Conservation (phyloP, 2,797 vertebrate species). For the Erethizon dorsatum region DNA sequence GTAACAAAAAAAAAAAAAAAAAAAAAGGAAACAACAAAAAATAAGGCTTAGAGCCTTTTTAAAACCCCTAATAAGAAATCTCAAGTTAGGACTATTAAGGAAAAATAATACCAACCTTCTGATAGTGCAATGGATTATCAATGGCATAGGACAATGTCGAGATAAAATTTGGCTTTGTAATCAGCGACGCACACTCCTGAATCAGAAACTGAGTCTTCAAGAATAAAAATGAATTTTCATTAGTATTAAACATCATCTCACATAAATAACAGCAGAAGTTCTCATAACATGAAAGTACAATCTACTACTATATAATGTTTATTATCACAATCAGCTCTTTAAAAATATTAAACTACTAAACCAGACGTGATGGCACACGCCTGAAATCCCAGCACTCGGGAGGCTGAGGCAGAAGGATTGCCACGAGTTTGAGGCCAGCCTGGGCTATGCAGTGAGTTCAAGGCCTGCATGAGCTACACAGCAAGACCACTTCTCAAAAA, state of each 20-base stretch:
- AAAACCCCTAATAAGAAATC: not conserved
- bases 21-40: not conserved
- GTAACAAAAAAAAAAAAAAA: not conserved
- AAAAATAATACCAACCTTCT: conserved; percentile 94
- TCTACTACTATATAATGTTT: not conserved
- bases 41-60: not conserved
- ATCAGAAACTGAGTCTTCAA: conserved; percentile 99
- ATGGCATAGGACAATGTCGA: conserved; percentile 99
- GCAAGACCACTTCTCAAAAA: not conserved
- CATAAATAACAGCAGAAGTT: not conserved
- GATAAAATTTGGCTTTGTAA: conserved; percentile 99
- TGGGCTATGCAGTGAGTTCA: not conserved
- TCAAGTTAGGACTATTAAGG: conserved; percentile 40
- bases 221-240: conserved; percentile 74
- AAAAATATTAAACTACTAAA: conserved; percentile 47
- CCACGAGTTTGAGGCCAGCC: not conserved
- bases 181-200: conserved; percentile 99
- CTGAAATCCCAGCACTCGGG: not conserved
- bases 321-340: conserved; percentile 65
- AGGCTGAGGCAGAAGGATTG: not conserved
- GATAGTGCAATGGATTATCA: conserved; percentile 99
- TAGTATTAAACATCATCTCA: conserved; percentile 1
- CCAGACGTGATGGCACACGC: not conserved
- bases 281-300: conserved; percentile 24
- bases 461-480: not conserved